Evolutionary conservation across 2,888 invertebrate genomes (phyloP), one percentile per base, ranked within the genome.

Genomic region (Amaurobius ferox): DNA sequence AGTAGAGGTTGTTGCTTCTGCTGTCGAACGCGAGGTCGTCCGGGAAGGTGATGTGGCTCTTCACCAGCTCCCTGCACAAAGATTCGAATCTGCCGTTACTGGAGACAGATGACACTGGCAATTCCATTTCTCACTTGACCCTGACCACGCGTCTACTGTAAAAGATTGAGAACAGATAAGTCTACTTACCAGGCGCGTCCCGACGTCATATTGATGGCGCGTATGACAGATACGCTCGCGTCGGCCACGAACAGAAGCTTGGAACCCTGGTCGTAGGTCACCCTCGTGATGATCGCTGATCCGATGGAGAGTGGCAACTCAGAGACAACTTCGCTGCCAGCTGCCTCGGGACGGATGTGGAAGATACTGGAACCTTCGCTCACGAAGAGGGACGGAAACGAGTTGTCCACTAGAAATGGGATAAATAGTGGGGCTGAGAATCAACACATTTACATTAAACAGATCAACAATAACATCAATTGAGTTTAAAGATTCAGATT

Each of bases 1-100:
- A 94, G 91, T 96, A 97, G 0, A 97, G 91, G 88, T 94, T 94
- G 86, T 95, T 94, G 0, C 95, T 94, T 9, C 94, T 92, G 89
- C 94, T 93, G 92, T 96, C 96, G 89, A 93, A 94, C 88, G 93
- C 93, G 91, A 95, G 91, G 6, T 93, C 93, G 70, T 92, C 92
- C 0, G 95, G 90, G 67, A 91, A 91, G 29, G 93, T 93, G 66
- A 94, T 88, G 61, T 92, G 92, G 16, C 91, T 89, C 0, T 91
- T 90, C 0, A 93, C 90, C 5, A 88, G 19, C 30, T 76, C 70
- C 6, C 81, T 86, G 48, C 7, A 79, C 64, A 35, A 16, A 3
- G 35, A 7, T 35, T 35, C 35, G 35, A 35, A n/a, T n/a, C n/a
- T n/a, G n/a, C n/a, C n/a, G n/a, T n/a, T n/a, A n/a, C n/a, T n/a